phyloP scores from a whole-genome alignment of 1,140 invertebrate species.

The Drosophila lini region DNA sequence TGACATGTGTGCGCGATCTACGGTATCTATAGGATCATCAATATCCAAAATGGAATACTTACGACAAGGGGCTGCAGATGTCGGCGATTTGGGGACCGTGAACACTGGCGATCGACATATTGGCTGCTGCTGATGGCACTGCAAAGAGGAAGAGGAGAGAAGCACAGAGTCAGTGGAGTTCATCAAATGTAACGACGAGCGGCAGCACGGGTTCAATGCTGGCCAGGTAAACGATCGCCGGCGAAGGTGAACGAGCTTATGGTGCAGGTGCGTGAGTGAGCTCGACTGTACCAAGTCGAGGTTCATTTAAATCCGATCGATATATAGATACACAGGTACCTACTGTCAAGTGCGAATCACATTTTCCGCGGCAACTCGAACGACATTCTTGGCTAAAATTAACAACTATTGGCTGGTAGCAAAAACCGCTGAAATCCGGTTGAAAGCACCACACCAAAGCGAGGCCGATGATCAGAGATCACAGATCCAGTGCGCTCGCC shows the following conservation, averaged over 20 bases:
- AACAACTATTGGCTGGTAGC: conserved; percentile 49
- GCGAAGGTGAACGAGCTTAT: conserved; percentile 73
- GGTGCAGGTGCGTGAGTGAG: conserved; percentile 64
- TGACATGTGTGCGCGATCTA: conserved; percentile 60
- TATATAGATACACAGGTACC: conserved; percentile 20
- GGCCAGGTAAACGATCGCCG: conserved; percentile 53
- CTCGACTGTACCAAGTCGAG: conserved; percentile 58
- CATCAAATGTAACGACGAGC: conserved; percentile 28
- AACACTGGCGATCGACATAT: conserved; percentile 83
- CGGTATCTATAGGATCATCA: conserved; percentile 5
- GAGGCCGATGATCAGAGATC: conserved; percentile 38
- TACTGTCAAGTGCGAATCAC: conserved; percentile 27
- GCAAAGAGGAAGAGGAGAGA: conserved; percentile 44
- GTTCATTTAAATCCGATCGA: conserved; percentile 48
- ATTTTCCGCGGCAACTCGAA: conserved; percentile 46
- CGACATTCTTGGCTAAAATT: conserved; percentile 65
- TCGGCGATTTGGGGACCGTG: conserved; percentile 83
- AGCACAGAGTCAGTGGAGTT: conserved; percentile 45
- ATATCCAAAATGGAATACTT: conserved; percentile 59
- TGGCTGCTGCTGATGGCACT: conserved; percentile 76
- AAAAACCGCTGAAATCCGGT: conserved; percentile 70
- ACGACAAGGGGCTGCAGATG: conserved; percentile 81
- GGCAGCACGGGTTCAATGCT: conserved; percentile 36
- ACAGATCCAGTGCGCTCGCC: conserved; percentile 1
- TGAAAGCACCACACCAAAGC: conserved; percentile 45